Evolutionary conservation across 2,797 vertebrate species (phyloP).

Genomic region (Halcyon smyrnensis): DNA sequence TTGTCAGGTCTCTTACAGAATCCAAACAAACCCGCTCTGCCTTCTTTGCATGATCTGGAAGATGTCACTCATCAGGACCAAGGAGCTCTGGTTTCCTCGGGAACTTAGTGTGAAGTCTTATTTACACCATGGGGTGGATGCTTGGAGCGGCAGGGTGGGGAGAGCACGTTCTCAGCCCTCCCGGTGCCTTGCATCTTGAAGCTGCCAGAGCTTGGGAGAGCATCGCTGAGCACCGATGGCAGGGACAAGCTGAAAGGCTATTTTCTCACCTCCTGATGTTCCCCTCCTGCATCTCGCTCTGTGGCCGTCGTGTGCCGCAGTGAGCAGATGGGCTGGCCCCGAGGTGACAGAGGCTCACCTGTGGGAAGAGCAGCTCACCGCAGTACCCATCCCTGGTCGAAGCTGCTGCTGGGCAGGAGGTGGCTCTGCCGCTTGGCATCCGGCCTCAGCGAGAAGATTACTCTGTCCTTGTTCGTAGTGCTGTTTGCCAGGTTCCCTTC

Average conservation of each 20-base stretch:
- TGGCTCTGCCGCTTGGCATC: constrained; percentile 58
- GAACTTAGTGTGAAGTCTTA: neutral
- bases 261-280: constrained; percentile 21
- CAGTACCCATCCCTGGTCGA: neutral
- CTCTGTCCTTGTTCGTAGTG: constrained; percentile 43
- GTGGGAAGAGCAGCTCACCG: constrained; percentile 6
- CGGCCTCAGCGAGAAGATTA: constrained; percentile 31
- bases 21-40: neutral
- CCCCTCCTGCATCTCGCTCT: neutral
- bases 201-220: neutral
- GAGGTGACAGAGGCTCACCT: constrained; percentile 13
- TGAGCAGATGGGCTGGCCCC: constrained; percentile 53
- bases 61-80: neutral
- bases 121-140: neutral
- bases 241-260: neutral
- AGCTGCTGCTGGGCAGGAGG: constrained; percentile 32
- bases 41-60: neutral
- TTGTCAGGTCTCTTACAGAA: neutral
- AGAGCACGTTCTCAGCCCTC: neutral
- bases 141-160: neutral
- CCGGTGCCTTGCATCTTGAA: rapidly evolving
- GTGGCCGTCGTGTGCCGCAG: neutral
- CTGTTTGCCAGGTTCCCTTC: constrained; percentile 51
- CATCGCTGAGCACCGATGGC: neutral
- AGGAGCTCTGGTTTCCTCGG: neutral